Evolutionary conservation across 1,140 invertebrate genomes (phyloP).

Genomic region (Dolichoris vasculosae): DNA sequence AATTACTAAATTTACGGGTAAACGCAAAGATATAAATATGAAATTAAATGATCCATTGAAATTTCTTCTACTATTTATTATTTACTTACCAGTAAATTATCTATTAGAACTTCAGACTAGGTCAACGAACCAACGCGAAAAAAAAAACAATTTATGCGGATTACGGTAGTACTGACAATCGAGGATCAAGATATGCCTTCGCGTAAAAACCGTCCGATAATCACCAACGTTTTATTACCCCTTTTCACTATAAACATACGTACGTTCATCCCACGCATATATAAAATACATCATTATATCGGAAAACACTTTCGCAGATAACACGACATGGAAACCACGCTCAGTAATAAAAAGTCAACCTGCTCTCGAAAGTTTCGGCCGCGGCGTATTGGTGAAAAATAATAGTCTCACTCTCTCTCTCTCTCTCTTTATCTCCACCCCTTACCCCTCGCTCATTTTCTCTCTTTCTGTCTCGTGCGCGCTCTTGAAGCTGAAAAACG

Average conservation of each 20-base stretch:
- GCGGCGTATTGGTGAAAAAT: constrained; percentile 28
- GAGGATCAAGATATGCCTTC: constrained; percentile 11
- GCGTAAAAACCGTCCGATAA: constrained; percentile 16
- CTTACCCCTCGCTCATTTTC: neutral
- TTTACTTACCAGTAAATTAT: neutral
- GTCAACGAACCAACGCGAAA: neutral
- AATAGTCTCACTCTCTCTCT: constrained; percentile 3
- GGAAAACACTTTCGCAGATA: constrained; percentile 47
- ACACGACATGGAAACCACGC: constrained; percentile 12
- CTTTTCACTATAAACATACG: constrained; percentile 14
- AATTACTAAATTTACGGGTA: too few relatives aligned
- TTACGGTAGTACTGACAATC: constrained; percentile 5
- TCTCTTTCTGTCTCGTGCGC: neutral
- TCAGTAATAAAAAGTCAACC: constrained; percentile 33
- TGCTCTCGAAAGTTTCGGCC: constrained; percentile 19
- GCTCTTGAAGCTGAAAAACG: constrained; percentile 23
- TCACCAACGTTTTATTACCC: constrained; percentile 11
- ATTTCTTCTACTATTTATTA: neutral
- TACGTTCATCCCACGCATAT: constrained; percentile 1
- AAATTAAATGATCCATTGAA: neutral
- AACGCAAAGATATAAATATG: too few relatives aligned
- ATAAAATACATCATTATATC: constrained; percentile 41
- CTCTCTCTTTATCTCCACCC: too few relatives aligned
- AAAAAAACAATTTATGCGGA: constrained; percentile 16
- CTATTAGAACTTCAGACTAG: neutral